Evolutionary conservation across 2,888 invertebrate genomes (phyloP).

Genomic region (Malacosoma neustria): DNA sequence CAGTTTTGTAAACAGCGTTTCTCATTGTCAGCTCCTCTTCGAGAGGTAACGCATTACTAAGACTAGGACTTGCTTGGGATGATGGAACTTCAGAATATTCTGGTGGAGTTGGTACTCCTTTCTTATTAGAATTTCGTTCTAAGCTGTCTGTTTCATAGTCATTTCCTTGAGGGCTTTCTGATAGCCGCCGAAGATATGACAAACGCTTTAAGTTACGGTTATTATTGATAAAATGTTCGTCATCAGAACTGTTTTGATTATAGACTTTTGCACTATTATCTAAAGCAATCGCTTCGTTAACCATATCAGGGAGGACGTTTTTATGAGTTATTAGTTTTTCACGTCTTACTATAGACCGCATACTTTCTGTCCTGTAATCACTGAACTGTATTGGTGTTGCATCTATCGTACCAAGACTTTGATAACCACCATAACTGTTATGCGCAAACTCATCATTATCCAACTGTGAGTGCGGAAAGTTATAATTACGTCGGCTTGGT

Average conservation of each 20-base stretch:
- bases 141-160: slow-evolving; percentile 85
- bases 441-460: slow-evolving; percentile 26
- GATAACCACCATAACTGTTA: slow-evolving; percentile 31
- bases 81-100: slow-evolving; percentile 79
- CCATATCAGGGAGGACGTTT: slow-evolving; percentile 75
- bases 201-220: slow-evolving; percentile 18
- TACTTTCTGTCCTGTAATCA: slow-evolving; percentile 32
- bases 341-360: slow-evolving; percentile 30
- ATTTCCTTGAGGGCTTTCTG: slow-evolving; percentile 60
- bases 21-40: slow-evolving; percentile 88
- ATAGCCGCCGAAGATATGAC: slow-evolving; percentile 28
- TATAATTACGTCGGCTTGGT: slow-evolving; percentile 50
- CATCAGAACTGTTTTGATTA: slow-evolving; percentile 55
- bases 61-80: slow-evolving; percentile 82
- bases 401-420: slow-evolving; percentile 42
- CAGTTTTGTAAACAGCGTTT: slow-evolving; percentile 81
- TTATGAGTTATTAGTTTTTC: slow-evolving; percentile 39
- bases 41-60: slow-evolving; percentile 83
- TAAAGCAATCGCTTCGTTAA: slow-evolving; percentile 78
- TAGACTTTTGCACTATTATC: slow-evolving; percentile 60
- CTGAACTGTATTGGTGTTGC: slow-evolving; percentile 43
- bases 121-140: slow-evolving; percentile 74
- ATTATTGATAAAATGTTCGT: slow-evolving; percentile 51
- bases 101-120: slow-evolving; percentile 73
- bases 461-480: slow-evolving; percentile 57